Percentiles rank a stretch among this genome's conserved stretches.
Evolutionary conservation across 2,113 vertebrate genomes (phyloP).

Genomic region (Copsychus sechellarum): DNA sequence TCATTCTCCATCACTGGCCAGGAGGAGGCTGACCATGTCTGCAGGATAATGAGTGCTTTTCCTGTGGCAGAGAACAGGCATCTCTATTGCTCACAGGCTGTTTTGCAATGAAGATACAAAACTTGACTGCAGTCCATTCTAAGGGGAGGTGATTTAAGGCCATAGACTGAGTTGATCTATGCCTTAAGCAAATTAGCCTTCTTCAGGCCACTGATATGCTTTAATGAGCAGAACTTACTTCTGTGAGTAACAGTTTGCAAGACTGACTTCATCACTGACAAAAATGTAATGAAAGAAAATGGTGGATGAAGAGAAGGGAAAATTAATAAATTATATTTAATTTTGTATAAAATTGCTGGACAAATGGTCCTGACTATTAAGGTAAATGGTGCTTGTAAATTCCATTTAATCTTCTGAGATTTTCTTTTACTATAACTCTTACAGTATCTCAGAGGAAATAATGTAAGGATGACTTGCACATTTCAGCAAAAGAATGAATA

Average conservation of each 20-base stretch:
- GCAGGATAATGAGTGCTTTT: neutral
- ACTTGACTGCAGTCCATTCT: neutral
- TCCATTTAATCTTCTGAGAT: constrained; percentile 53
- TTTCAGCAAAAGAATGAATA: constrained; percentile 22
- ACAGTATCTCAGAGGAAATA: constrained; percentile 40
- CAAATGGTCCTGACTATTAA: constrained; percentile 40
- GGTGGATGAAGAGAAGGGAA: neutral
- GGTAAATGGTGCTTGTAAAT: constrained; percentile 62
- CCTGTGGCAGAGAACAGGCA: neutral
- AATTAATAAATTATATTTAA: constrained; percentile 39
- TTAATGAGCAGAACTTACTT: neutral
- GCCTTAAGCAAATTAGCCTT: neutral
- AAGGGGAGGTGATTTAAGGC: neutral
- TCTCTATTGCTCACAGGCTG: neutral
- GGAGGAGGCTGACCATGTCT: neutral
- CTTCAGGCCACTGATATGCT: neutral
- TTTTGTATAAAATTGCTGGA: constrained; percentile 29
- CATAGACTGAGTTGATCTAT: neutral
- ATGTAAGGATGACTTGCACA: constrained; percentile 40
- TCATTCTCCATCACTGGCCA: neutral
- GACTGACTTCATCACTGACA: neutral
- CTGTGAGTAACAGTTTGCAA: neutral
- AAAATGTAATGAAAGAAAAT: neutral
- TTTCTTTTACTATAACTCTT: constrained; percentile 23
- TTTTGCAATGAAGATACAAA: neutral